Evolutionary conservation across 2,888 invertebrate genomes (phyloP).

Genomic region (Allophyes oxyacanthae): DNA sequence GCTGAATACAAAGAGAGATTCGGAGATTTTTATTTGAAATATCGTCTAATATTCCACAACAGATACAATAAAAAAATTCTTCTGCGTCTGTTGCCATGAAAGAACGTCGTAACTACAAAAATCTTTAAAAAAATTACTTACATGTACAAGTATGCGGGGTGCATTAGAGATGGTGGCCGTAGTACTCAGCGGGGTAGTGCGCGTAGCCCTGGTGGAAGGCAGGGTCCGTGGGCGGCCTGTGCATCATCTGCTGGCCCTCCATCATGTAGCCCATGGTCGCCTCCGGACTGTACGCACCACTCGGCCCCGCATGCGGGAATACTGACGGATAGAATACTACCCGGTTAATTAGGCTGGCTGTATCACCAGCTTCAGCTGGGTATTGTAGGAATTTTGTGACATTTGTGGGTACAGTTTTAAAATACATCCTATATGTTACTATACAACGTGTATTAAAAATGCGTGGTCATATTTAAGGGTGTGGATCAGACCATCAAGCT

Average conservation of each 20-base stretch:
- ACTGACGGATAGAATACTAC: constrained; percentile 91
- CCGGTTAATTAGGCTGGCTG: constrained; percentile 83
- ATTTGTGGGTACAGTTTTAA: too few relatives aligned
- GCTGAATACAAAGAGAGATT: too few relatives aligned
- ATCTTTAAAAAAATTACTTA: constrained; percentile 65
- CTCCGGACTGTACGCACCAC: constrained; percentile 98
- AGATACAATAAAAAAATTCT: too few relatives aligned
- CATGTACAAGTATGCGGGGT: constrained; percentile 81
- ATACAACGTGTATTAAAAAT: too few relatives aligned
- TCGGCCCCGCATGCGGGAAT: constrained; percentile 98
- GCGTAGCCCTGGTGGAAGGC: constrained; percentile 98
- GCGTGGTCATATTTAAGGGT: too few relatives aligned
- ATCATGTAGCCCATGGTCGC: constrained; percentile 99
- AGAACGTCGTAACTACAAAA: too few relatives aligned
- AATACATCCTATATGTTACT: too few relatives aligned
- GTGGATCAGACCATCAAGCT: too few relatives aligned
- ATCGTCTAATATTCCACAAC: too few relatives aligned
- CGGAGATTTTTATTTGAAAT: too few relatives aligned
- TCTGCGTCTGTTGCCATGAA: too few relatives aligned
- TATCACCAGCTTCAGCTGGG: constrained; percentile 33
- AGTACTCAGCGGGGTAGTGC: constrained; percentile 97
- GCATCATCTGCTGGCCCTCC: constrained; percentile 99
- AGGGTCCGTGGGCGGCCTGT: constrained; percentile 97
- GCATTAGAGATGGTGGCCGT: constrained; percentile 97
- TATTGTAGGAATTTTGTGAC: constrained; percentile 5